Conservation (phyloP, 1,140 invertebrate genomes). For the Helicoverpa zea region DNA sequence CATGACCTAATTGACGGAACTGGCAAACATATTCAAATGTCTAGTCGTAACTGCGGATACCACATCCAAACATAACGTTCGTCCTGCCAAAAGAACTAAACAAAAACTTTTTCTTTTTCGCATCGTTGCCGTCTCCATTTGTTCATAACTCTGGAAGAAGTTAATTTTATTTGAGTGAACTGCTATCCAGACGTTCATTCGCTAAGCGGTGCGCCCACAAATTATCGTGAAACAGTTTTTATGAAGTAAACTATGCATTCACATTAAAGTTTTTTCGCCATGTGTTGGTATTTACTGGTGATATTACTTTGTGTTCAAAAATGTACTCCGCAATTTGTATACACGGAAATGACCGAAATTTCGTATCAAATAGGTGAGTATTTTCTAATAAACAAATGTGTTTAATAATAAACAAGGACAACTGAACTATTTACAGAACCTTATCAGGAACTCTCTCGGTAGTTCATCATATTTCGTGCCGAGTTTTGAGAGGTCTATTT, state of each 20-base stretch:
- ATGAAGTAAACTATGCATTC: constrained; percentile 34
- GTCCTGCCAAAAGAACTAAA: background rate
- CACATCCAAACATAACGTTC: too few relatives aligned
- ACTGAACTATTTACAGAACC: too few relatives aligned
- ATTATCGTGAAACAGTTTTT: constrained; percentile 34
- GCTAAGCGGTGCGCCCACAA: constrained; percentile 45
- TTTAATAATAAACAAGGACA: too few relatives aligned
- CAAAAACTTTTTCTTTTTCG: background rate
- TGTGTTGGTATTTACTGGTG: constrained; percentile 52
- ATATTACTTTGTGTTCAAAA: constrained; percentile 52
- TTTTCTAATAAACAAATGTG: background rate
- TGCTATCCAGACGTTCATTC: constrained; percentile 52
- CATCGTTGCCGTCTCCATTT: constrained; percentile 45
- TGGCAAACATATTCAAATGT: background rate
- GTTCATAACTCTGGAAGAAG: constrained; percentile 49
- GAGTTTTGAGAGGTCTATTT: too few relatives aligned
- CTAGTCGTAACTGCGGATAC: background rate
- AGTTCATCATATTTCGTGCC: too few relatives aligned
- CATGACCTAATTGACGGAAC: background rate
- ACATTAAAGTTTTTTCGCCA: constrained; percentile 37
- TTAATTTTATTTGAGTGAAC: constrained; percentile 60
- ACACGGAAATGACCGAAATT: constrained; percentile 59
- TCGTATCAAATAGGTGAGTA: constrained; percentile 73
- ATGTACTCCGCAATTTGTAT: constrained; percentile 61
- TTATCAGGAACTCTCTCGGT: too few relatives aligned